Evolutionary conservation across 2,113 vertebrate genomes (phyloP).

Genomic region (Hemicordylus capensis): DNA sequence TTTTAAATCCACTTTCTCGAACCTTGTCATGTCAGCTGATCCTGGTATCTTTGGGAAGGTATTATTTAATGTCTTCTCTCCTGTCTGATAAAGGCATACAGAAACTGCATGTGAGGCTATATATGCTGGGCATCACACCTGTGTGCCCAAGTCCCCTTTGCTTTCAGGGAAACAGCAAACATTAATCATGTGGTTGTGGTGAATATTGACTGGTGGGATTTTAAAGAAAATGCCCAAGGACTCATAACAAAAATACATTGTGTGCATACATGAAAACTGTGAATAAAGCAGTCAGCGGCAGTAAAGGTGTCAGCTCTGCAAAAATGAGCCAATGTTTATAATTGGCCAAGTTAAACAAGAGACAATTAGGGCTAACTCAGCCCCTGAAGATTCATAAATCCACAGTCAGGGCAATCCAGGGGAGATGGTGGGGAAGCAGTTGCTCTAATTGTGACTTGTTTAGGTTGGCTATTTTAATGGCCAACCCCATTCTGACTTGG

Average conservation of each 20-base stretch:
- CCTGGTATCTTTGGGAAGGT: neutral
- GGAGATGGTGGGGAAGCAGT: slow-evolving; percentile 56
- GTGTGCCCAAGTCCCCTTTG: neutral
- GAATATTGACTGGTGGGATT: slow-evolving; percentile 23
- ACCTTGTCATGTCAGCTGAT: neutral
- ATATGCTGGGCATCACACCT: neutral
- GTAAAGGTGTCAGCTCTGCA: slow-evolving; percentile 73
- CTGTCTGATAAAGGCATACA: neutral
- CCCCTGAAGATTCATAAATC: slow-evolving; percentile 70
- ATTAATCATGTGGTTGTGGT: neutral
- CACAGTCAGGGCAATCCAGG: slow-evolving; percentile 48
- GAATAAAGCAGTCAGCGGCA: slow-evolving; percentile 62
- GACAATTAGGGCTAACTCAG: slow-evolving; percentile 73
- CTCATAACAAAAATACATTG: slow-evolving; percentile 58
- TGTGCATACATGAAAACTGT: slow-evolving; percentile 46
- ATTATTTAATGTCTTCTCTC: neutral
- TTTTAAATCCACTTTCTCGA: neutral
- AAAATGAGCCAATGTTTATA: slow-evolving; percentile 69
- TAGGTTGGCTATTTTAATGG: slow-evolving; percentile 72
- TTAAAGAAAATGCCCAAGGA: slow-evolving; percentile 58
- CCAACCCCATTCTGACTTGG: slow-evolving; percentile 66
- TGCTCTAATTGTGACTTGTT: slow-evolving; percentile 72
- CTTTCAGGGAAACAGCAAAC: slow-evolving; percentile 21
- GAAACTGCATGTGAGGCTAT: neutral
- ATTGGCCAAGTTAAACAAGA: slow-evolving; percentile 80